Percentiles rank a stretch among this genome's conserved stretches.
Evolutionary conservation across 2,113 vertebrate genomes (phyloP).

Genomic region (Actenoides lindsayi): DNA sequence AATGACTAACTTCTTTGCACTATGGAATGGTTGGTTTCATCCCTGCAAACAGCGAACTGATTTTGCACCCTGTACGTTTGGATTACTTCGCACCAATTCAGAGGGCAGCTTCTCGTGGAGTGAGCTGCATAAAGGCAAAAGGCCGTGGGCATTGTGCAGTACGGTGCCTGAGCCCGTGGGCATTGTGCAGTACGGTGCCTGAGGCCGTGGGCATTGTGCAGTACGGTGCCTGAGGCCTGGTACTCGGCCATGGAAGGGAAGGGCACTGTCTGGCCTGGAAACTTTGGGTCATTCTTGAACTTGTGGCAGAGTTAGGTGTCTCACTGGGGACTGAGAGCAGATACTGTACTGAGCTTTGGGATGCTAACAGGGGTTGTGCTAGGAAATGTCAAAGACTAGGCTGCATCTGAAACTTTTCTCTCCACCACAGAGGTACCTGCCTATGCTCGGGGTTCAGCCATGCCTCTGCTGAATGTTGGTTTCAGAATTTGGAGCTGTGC

Average conservation of each 20-base stretch:
- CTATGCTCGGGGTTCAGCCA: not conserved
- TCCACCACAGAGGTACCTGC: fast-evolving
- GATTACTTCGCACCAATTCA: not conserved
- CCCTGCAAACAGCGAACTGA: not conserved
- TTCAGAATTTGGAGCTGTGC: not conserved
- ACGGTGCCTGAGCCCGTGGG: too few species aligned
- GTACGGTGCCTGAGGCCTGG: not conserved
- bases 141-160: fast-evolving
- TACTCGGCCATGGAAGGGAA: not conserved
- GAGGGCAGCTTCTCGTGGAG: not conserved
- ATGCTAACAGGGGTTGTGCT: not conserved
- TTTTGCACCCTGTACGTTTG: not conserved
- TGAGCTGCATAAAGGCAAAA: not conserved
- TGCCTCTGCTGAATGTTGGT: not conserved
- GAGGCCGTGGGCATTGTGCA: too few species aligned
- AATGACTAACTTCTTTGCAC: not conserved
- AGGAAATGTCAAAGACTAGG: not conserved
- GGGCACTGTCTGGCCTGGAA: not conserved
- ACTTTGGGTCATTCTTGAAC: not conserved
- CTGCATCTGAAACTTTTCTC: not conserved
- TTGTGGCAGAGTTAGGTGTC: not conserved
- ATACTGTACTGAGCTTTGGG: not conserved
- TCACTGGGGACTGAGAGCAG: not conserved
- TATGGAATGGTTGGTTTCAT: not conserved
- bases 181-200: too few species aligned